Evolutionary conservation across 2,888 invertebrate species (phyloP).

Genomic region (Clusia tigrina): DNA sequence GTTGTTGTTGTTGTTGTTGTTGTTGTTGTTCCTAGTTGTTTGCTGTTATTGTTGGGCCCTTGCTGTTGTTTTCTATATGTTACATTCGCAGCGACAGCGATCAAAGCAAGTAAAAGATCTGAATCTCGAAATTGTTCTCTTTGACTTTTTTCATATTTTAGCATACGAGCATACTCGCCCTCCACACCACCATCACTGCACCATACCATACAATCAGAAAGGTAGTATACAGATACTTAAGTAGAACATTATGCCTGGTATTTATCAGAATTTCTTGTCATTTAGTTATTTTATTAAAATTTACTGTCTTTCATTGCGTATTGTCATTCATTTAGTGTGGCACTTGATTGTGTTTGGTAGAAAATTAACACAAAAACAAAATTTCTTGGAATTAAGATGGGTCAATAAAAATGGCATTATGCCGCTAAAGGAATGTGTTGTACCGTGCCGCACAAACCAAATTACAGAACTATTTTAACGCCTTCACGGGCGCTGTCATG

Average conservation of each 20-base stretch:
- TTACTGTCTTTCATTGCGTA: constrained; percentile 25
- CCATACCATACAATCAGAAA: constrained; percentile 18
- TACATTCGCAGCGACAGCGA: too few relatives aligned
- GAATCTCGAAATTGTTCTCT: constrained; percentile 25
- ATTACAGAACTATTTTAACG: constrained; percentile 40
- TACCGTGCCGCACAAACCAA: constrained; percentile 6
- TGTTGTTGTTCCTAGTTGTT: constrained; percentile 24
- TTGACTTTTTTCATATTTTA: constrained; percentile 20
- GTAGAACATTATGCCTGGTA: constrained; percentile 22
- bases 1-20: constrained; percentile 12
- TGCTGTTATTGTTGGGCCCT: constrained; percentile 24
- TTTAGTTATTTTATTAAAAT: constrained; percentile 39
- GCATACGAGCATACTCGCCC: too few relatives aligned
- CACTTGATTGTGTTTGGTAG: not conserved
- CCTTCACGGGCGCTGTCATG: constrained; percentile 29
- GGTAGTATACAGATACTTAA: too few relatives aligned
- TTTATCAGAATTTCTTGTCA: constrained; percentile 37
- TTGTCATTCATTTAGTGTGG: not conserved
- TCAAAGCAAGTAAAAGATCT: too few relatives aligned
- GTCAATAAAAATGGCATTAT: constrained; percentile 45
- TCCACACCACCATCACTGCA: too few relatives aligned
- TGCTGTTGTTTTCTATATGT: constrained; percentile 23
- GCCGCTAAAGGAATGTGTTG: constrained; percentile 52
- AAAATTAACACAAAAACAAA: constrained; percentile 21
- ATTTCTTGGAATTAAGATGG: constrained; percentile 59